Conservation (phyloP, 2,797 vertebrate species). For the Tapera naevia region DNA sequence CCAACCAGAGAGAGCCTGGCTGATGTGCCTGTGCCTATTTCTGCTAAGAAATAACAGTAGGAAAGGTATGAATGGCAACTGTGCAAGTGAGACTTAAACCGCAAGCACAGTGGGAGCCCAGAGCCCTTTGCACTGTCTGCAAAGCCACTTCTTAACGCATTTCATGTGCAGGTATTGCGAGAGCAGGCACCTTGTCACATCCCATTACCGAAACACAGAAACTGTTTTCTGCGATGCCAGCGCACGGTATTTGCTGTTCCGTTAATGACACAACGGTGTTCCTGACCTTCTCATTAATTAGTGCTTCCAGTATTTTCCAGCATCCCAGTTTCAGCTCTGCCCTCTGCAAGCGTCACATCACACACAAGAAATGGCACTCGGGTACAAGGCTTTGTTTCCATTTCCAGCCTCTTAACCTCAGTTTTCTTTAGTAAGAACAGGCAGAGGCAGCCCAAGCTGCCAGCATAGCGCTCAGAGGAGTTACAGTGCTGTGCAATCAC, state of each 20-base stretch:
- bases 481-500: background rate
- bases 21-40: rapidly evolving
- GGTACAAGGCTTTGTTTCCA: background rate
- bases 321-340: background rate
- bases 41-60: background rate
- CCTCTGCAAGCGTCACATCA: background rate
- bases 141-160: background rate
- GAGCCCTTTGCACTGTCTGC: background rate
- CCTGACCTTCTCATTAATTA: conserved; percentile 51
- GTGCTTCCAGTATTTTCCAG: background rate
- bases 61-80: background rate
- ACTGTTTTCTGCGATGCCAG: background rate
- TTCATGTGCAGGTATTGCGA: background rate
- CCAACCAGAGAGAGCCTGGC: background rate
- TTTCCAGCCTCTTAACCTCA: background rate
- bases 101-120: background rate
- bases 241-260: background rate
- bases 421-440: background rate
- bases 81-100: background rate
- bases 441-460: background rate
- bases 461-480: background rate
- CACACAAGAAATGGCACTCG: background rate
- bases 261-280: background rate
- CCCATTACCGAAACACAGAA: background rate
- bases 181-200: conserved; percentile 24